Base-by-base conservation (phyloP, 2,113 vertebrate species). In the Clinocottus analis region DNA sequence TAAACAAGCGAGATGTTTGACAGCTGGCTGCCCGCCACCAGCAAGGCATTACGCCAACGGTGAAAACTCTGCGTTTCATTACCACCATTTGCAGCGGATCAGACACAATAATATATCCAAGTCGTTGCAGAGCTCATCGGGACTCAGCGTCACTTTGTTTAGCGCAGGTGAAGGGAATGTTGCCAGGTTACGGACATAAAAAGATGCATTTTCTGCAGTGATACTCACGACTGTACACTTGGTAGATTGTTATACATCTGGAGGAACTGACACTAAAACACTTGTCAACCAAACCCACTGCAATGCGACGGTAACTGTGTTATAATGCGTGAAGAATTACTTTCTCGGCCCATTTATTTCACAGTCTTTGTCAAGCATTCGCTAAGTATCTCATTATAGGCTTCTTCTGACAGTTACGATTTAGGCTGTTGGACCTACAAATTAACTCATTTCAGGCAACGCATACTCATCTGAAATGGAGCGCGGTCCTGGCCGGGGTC, bases 1-100 rank as follows among this genome's bases (percentile, higher is more conserved):
- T 68, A 73, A 85, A 89, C 69, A 83, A 85, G n/a, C 70, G 5
- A 59, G 43, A 31, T 43, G 78, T 77, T 55, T 84, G 79, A 90
- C 80, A 82, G 56, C 56, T 77, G 80, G 60, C 69, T 31, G 72
- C 29, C 41, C 53, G 70, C 71, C 73, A 79, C 10, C 61, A 29
- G 70, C 49, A 6, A 55, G 45, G 69, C 78, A 64, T 70, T 41
- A 10, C 25, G 74, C 79, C 85, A 76, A n/a, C 37, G 7, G 84
- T 73, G 61, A 83, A 73, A 83, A 87, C 64, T 75, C 72, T 56
- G 43, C 21, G 45, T 84, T 80, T 60, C 60, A 83, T 77, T 68
- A 84, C 58, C 53, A 41, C 53, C 62, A 25, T 70, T 77, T 72
- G 75, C 37, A 71, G 74, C 23, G 70, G 61, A 85, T 85, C 62